phyloP scores from a whole-genome alignment of 1,140 invertebrate genomes.

The Leptinotarsa defecta region DNA sequence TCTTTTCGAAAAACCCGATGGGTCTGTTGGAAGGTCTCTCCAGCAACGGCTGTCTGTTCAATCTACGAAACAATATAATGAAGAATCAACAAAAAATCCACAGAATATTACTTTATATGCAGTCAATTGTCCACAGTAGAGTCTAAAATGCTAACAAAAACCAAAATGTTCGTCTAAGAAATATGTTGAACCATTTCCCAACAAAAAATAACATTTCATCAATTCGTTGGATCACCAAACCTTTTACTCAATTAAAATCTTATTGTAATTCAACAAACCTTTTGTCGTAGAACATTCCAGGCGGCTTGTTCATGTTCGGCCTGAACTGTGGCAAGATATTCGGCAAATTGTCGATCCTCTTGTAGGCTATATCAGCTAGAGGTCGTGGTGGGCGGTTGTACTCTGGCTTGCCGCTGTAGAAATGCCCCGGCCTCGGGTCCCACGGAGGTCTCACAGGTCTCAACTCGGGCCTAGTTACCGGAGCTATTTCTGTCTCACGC shows the following conservation, averaged over 20 bases:
- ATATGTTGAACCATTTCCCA: too few species aligned
- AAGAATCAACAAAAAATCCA: too few species aligned
- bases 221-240: too few species aligned
- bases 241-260: too few species aligned
- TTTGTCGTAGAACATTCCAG: conserved; percentile 37
- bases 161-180: too few species aligned
- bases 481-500: conserved; percentile 40
- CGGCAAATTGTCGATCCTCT: conserved; percentile 60
- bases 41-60: conserved; percentile 51
- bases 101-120: too few species aligned
- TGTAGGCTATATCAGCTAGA: conserved; percentile 48
- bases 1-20: conserved; percentile 54
- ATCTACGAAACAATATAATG: neutral
- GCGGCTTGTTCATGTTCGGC: conserved; percentile 59
- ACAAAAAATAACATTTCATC: too few species aligned
- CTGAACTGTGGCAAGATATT: conserved; percentile 74
- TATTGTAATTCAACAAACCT: conserved; percentile 4
- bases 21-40: conserved; percentile 54
- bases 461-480: conserved; percentile 28
- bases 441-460: conserved; percentile 49
- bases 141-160: too few species aligned
- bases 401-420: conserved; percentile 52
- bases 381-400: conserved; percentile 51
- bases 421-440: conserved; percentile 55
- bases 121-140: too few species aligned